These are phyloP conservation scores for Chrysochloris asiatica DNA, from an alignment of 2,113 vertebrate species.

Conservation along the genomic window DNA sequence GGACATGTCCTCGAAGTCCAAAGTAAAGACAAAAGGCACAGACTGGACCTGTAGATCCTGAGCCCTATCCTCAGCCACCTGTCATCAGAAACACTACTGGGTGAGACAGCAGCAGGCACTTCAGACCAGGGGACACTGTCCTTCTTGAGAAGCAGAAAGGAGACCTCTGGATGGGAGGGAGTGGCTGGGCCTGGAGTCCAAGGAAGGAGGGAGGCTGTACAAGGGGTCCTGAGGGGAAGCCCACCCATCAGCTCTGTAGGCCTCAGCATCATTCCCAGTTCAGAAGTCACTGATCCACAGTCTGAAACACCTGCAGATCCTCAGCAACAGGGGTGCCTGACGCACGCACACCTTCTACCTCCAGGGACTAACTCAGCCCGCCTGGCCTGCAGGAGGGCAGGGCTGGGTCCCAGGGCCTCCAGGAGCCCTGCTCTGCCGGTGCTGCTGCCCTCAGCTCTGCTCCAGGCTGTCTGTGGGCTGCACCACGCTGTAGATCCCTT, in stretches of 20 bases:
- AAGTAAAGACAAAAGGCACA: background rate
- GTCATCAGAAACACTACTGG: background rate
- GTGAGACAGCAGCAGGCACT: background rate
- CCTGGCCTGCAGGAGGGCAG: background rate
- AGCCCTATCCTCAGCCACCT: background rate
- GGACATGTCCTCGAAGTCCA: background rate
- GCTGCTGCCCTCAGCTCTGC: conserved; percentile 85
- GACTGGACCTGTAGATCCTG: background rate
- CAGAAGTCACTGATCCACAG: background rate
- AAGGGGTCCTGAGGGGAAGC: background rate
- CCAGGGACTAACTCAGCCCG: background rate
- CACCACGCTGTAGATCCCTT: conserved; percentile 87
- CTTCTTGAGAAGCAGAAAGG: background rate
- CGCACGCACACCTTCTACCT: background rate
- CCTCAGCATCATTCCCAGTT: rapidly evolving
- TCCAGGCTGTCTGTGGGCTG: conserved; percentile 88
- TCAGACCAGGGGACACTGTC: background rate
- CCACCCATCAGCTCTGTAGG: background rate
- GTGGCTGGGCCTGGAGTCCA: background rate
- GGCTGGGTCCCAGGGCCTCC: background rate
- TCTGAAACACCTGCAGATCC: background rate
- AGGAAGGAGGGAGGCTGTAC: background rate
- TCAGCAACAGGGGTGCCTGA: rapidly evolving
- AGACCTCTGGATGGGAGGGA: background rate
- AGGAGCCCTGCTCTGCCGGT: background rate